Conservation (phyloP, 2,888 invertebrate genomes). For the Plemyria rubiginata region DNA sequence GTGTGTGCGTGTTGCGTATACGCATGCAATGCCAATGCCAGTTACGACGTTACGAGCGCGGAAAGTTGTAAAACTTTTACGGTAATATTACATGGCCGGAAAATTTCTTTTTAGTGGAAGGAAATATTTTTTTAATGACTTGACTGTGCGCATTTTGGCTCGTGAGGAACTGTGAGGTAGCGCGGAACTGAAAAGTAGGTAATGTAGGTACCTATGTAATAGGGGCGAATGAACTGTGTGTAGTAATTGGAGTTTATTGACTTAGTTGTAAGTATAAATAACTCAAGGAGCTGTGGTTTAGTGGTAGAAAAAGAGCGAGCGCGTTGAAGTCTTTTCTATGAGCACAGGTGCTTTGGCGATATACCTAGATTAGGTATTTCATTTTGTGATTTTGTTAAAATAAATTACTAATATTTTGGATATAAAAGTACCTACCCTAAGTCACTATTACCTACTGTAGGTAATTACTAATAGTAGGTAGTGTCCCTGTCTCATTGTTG, state of each 20-base stretch:
- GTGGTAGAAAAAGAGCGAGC: no score
- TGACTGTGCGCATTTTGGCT: slow-evolving; percentile 35
- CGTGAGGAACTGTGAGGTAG: slow-evolving; percentile 22
- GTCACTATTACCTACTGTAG: no score
- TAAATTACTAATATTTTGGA: no score
- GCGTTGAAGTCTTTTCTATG: no score
- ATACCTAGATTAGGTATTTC: no score
- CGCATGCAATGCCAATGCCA: slow-evolving; percentile 83
- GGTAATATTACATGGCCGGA: slow-evolving; percentile 63
- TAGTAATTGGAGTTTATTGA: slow-evolving; percentile 27
- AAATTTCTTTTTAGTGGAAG: slow-evolving; percentile 61
- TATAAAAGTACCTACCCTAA: no score
- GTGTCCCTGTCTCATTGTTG: no score
- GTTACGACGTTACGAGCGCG: slow-evolving; percentile 76
- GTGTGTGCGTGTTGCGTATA: slow-evolving; percentile 69
- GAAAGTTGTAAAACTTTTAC: slow-evolving; percentile 65
- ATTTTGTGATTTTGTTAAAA: no score
- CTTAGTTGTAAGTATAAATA: slow-evolving; percentile 1
- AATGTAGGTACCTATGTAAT: slow-evolving; percentile 12
- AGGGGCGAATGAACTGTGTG: slow-evolving; percentile 30
- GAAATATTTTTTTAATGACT: slow-evolving; percentile 51
- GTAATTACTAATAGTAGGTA: no score
- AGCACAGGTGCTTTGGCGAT: no score
- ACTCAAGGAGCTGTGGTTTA: background rate
- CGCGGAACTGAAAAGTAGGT: slow-evolving; percentile 17